Base-by-base conservation (phyloP, 2,888 invertebrate species). In the Artemia sinica region DNA sequence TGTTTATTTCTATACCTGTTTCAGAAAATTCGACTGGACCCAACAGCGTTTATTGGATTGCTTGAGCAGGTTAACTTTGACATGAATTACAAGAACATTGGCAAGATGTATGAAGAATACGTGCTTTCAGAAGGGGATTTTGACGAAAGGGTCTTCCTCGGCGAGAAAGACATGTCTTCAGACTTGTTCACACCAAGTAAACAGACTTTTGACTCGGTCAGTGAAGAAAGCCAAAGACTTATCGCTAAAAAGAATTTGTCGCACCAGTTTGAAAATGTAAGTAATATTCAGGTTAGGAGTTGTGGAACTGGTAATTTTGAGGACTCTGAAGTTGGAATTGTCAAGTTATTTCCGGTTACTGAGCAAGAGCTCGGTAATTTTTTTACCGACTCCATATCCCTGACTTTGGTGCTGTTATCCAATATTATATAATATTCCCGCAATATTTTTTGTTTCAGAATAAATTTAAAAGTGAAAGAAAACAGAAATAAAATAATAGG, bases 101-200 rank as follows among this genome's bases (percentile, higher is more conserved):
- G 88, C 74, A 89, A 86, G 77, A 81, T 85, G 12, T 98, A 98
- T 77, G 95, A 95, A 77, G 88, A 89, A 68, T 90, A 88, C 78
- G 88, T 96, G 48, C 80, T 94, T 58, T 90, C 86, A 77, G 87
- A 88, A 71, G 94, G 95, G 1, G 93, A 95, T 78, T 90, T 97
- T 78, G 97, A 98, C 78, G 97, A 98, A 79, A 84, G 95, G 75
- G 90, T 97, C 78, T 92, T 97, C 80, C 82, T 94, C 75, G 88
- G 89, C 83, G 82, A 85, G 79, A 76, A 73, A 11, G 72, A 28
- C 67, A 69, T 49, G 51, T 65, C 11, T 48, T 52, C 18, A 67
- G 69, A 10, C 13, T 69, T 11, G 70, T 71, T 11, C 70, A 71
- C 13, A 68, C 72, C 10, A 71, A 28, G 73, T 76, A 69, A 71